Evolutionary conservation across 2,888 invertebrate species (phyloP).

Genomic region (Dolichopus griseipennis): DNA sequence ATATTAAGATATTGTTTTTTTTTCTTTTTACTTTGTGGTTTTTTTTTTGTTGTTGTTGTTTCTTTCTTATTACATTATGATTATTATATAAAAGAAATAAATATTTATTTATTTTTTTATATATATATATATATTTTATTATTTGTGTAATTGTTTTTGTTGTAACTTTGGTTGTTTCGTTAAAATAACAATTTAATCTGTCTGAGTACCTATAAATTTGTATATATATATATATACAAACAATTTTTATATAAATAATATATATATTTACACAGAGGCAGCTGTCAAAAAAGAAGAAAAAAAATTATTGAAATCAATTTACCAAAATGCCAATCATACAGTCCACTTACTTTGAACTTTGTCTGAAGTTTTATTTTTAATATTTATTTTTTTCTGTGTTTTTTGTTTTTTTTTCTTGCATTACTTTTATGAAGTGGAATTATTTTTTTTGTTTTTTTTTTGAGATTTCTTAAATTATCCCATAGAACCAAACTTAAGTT

Average conservation of each 20-base stretch:
- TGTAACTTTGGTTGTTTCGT: background rate
- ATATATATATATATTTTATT: too few relatives aligned
- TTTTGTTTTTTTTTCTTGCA: background rate
- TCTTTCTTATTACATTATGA: background rate
- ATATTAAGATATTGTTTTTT: background rate
- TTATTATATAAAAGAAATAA: too few relatives aligned
- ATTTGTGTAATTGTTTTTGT: too few relatives aligned
- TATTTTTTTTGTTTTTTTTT: background rate
- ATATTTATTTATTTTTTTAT: too few relatives aligned
- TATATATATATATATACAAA: too few relatives aligned
- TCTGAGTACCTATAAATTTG: background rate
- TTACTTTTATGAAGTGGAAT: background rate
- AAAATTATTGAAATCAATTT: slow-evolving; percentile 6
- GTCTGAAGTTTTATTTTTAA: background rate
- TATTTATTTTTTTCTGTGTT: too few relatives aligned
- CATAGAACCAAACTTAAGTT: background rate
- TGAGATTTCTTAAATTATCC: background rate
- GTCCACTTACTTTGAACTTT: slow-evolving; percentile 6
- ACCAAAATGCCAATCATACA: slow-evolving; percentile 6
- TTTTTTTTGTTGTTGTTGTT: too few relatives aligned
- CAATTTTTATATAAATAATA: background rate
- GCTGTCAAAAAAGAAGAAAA: background rate
- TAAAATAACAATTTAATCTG: slow-evolving; percentile 6
- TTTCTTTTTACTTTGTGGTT: too few relatives aligned
- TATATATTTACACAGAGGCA: background rate